Evolutionary conservation across 2,888 invertebrate species (phyloP), one percentile per base, ranked within the genome.

Genomic region (Ectemnius lituratus): DNA sequence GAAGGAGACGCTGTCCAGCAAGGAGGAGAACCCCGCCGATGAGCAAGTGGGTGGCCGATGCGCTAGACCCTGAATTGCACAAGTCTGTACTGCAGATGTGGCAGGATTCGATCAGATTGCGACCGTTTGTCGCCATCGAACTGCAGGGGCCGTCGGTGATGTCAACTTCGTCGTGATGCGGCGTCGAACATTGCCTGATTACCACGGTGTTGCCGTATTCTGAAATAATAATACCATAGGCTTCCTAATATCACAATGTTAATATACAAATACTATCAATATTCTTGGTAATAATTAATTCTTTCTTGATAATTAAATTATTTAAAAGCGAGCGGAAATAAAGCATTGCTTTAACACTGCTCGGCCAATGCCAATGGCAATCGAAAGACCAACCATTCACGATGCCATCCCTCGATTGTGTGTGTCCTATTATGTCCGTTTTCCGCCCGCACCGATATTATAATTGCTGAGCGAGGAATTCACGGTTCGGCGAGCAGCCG

Each of bases 81-180:
- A 87, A 82, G 79, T 90, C 88, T 37, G 84, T 87, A 68, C 78
- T 86, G 73, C 90, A 90, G 73, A 89, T 87, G 75, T 90, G 80
- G 70, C 90, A 90, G 52, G 90, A 90, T 52, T 89, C 88, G 67
- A 88, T 72, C 18, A 82, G 78, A 45, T 75, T 83, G 62, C 60
- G 76, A 49, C 67, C 60, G 20, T 64, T 27, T 13, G 47, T 63
- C 65, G 82, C 73, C 57, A 75, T 67, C 0, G 82, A 69, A 45
- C 86, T 83, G 75, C 90, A 90, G 16, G 85, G 82, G 16, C 90
- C 90, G 23, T 89, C 85, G 6, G 64, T 72, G 45, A 88, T 85
- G 56, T 87, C 86, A 20, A 82, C 78, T 65, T 90, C 90, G n/a
- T 90, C 89, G 11, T 84, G 84, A 28, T 82, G 81, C 46, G 87